Conservation (phyloP, 2,797 vertebrate species). For the Pangasius djambal region DNA sequence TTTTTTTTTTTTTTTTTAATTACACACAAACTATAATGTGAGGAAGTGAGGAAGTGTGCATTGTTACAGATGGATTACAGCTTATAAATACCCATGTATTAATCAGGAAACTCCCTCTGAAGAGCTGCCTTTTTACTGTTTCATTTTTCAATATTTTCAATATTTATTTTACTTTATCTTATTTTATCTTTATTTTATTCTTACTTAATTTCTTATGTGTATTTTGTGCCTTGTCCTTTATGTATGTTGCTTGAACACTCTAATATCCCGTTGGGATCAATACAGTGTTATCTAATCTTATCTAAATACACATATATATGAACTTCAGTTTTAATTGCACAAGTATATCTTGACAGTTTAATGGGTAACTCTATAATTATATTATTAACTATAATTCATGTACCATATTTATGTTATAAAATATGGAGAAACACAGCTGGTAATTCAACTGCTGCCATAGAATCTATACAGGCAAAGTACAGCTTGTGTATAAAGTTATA, state of each 20-base stretch:
- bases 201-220: background rate
- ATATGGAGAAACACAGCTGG: background rate
- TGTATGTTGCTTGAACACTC: background rate
- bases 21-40: background rate
- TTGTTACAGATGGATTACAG: background rate
- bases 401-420: background rate
- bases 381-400: background rate
- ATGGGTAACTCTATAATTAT: background rate
- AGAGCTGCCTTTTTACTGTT: background rate
- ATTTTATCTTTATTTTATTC: background rate
- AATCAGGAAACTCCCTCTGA: background rate
- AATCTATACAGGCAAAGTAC: background rate
- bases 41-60: background rate
- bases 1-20: background rate
- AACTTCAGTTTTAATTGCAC: background rate
- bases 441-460: background rate
- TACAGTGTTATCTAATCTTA: background rate
- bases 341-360: background rate
- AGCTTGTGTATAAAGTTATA: background rate
- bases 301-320: background rate
- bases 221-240: background rate
- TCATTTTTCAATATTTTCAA: background rate
- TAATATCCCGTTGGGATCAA: background rate
- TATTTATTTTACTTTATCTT: background rate
- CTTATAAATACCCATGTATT: background rate